Percentiles rank a stretch among this genome's conserved stretches.
phyloP scores from a whole-genome alignment of 2,888 invertebrate genomes.

The Pseudococcus jackbeardsleyi region DNA sequence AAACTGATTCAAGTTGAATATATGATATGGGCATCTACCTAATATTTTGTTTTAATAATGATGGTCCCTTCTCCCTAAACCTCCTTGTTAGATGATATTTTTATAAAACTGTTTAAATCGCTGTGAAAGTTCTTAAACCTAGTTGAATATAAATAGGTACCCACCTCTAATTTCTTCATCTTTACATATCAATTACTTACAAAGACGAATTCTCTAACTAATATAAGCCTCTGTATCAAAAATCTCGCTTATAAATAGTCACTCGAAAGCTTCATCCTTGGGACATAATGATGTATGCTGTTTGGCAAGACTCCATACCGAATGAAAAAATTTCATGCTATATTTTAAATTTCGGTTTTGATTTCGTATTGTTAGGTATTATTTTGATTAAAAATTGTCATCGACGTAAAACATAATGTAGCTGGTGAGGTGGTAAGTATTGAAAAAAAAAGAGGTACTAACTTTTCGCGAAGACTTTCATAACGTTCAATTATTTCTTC shows the following conservation, averaged over 20 bases:
- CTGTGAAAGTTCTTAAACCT: too few relatives aligned
- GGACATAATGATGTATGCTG: constrained; percentile 50
- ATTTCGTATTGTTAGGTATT: background rate
- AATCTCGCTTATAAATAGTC: constrained; percentile 10
- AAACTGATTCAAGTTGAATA: background rate
- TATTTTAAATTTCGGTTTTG: background rate
- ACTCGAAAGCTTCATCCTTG: constrained; percentile 39
- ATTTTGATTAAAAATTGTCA: background rate
- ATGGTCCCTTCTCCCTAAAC: too few relatives aligned
- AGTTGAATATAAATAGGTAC: background rate
- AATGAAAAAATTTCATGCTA: background rate
- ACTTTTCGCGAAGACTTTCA: background rate
- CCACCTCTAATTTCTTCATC: background rate
- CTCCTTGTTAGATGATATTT: background rate
- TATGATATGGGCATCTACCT: background rate
- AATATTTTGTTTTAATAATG: background rate
- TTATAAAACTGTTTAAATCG: too few relatives aligned
- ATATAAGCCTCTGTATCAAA: background rate
- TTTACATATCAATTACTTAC: too few relatives aligned
- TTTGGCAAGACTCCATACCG: background rate
- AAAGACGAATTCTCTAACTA: background rate
- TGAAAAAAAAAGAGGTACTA: background rate
- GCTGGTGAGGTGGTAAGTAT: too few relatives aligned
- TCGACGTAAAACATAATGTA: background rate
- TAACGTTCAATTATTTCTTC: background rate